Evolutionary conservation across 2,797 vertebrate species (phyloP).

Genomic region (Myotis daubentonii): DNA sequence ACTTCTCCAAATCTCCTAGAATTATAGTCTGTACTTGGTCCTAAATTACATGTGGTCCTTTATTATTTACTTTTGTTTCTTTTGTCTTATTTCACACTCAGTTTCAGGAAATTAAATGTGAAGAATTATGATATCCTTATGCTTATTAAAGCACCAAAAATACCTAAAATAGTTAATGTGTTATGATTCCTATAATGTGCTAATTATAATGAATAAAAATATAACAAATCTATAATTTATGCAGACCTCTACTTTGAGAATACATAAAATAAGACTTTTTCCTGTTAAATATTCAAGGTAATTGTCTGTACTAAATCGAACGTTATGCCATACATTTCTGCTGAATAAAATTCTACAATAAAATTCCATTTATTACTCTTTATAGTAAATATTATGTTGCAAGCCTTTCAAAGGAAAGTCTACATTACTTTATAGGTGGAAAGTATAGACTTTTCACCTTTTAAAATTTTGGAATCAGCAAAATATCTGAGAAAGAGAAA

Average conservation of each 20-base stretch:
- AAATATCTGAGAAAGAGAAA: constrained; percentile 21
- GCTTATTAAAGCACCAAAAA: constrained; percentile 36
- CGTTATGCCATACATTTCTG: not conserved
- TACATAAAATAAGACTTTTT: constrained; percentile 25
- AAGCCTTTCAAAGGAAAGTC: not conserved
- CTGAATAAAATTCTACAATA: not conserved
- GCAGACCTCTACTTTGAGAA: constrained; percentile 1
- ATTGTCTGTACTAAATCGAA: constrained; percentile 1
- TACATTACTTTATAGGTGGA: not conserved
- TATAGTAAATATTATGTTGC: not conserved
- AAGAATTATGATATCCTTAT: constrained; percentile 39
- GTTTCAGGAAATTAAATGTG: constrained; percentile 39
- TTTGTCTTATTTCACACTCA: constrained; percentile 46
- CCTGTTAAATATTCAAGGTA: constrained; percentile 32
- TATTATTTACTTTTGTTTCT: constrained; percentile 39
- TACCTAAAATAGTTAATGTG: constrained; percentile 14
- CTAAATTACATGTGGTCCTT: not conserved
- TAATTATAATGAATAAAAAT: constrained; percentile 49
- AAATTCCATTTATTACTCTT: not conserved
- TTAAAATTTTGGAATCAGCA: not conserved
- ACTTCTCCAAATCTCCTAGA: constrained; percentile 15
- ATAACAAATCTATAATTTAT: constrained; percentile 15
- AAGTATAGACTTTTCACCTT: not conserved
- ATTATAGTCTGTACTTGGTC: not conserved
- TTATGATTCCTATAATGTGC: constrained; percentile 29